These are phyloP conservation scores for Bombus vancouverensis DNA, from an alignment of 1,140 invertebrate genomes.

Conservation along the genomic window DNA sequence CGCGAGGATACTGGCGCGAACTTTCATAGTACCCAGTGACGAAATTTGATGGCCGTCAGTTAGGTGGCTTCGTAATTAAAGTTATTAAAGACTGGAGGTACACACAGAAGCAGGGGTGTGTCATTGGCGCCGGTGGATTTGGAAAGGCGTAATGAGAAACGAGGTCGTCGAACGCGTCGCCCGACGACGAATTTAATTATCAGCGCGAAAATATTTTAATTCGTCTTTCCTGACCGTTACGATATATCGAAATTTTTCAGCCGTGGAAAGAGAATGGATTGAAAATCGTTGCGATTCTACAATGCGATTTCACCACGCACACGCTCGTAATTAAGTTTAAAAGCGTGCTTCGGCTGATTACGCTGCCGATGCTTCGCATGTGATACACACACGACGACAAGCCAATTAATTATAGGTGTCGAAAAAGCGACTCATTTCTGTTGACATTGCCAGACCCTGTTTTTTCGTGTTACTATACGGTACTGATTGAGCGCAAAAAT, in stretches of 20 bases:
- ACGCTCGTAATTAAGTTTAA: slow-evolving; percentile 18
- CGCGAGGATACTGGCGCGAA: background rate
- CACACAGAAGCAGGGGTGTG: background rate
- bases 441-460: background rate
- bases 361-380: background rate
- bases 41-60: slow-evolving; percentile 23
- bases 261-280: background rate
- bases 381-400: background rate
- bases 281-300: background rate
- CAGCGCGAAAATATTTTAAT: background rate
- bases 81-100: slow-evolving; percentile 22
- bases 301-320: background rate
- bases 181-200: slow-evolving; percentile 19
- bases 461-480: too few relatives aligned
- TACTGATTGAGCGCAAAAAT: too few relatives aligned
- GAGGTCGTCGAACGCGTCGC: background rate
- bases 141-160: background rate
- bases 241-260: background rate
- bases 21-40: background rate
- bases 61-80: slow-evolving; percentile 37
- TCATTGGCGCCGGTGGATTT: background rate
- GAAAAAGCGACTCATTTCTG: background rate
- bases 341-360: slow-evolving; percentile 13
- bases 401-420: slow-evolving; percentile 23
- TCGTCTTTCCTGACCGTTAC: too few relatives aligned